phyloP scores from a whole-genome alignment of 2,888 invertebrate species.

The Cyaniris semiargus region DNA sequence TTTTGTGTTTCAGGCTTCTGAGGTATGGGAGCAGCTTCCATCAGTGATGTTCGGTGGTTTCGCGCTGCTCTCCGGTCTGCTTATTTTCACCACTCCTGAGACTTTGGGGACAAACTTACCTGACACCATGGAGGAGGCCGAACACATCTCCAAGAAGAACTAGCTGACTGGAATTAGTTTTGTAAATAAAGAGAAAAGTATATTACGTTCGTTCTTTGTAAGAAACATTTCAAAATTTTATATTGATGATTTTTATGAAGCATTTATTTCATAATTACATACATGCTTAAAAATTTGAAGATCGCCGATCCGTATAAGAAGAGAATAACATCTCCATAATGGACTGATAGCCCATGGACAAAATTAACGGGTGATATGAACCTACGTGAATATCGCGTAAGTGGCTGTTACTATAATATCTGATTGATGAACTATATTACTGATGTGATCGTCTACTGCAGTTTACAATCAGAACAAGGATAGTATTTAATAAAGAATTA shows the following conservation, averaged over 20 bases:
- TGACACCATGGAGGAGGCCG: conserved; percentile 77
- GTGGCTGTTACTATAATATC: too few relatives aligned
- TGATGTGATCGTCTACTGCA: background rate
- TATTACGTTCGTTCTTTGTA: too few relatives aligned
- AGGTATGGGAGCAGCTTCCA: conserved; percentile 64
- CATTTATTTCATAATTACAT: too few relatives aligned
- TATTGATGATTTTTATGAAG: too few relatives aligned
- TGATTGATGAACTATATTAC: background rate
- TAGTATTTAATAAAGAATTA: background rate
- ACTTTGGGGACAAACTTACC: conserved; percentile 73
- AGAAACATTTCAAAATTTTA: too few relatives aligned
- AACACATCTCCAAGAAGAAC: conserved; percentile 60
- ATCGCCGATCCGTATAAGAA: too few relatives aligned
- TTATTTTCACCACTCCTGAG: conserved; percentile 75
- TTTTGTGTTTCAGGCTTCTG: conserved; percentile 34
- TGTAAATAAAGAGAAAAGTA: too few relatives aligned
- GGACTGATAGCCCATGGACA: too few relatives aligned
- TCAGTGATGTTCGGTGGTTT: conserved; percentile 77
- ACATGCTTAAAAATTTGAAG: too few relatives aligned
- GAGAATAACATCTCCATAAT: too few relatives aligned
- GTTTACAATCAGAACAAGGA: background rate
- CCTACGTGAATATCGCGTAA: too few relatives aligned
- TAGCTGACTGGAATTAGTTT: background rate
- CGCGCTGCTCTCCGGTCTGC: conserved; percentile 66
- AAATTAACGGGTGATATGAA: too few relatives aligned